These are phyloP conservation scores for Lanius collurio DNA, from an alignment of 2,113 vertebrate genomes.

Conservation along the genomic window DNA sequence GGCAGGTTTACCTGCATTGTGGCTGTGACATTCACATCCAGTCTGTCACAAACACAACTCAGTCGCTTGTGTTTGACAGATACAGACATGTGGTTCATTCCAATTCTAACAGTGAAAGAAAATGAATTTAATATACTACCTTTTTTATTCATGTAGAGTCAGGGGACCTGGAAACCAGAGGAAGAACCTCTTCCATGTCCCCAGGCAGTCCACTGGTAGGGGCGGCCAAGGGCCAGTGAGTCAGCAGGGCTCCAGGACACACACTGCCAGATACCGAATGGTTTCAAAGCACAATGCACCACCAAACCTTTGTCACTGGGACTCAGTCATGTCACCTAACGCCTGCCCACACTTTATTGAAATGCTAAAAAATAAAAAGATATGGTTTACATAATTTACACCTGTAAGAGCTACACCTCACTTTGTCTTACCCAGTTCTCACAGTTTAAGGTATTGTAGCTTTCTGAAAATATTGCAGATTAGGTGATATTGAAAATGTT, in stretches of 20 bases:
- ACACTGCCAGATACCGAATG: accelerated
- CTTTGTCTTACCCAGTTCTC: background rate
- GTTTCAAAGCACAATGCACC: background rate
- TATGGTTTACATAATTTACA: background rate
- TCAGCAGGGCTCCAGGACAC: too few relatives aligned
- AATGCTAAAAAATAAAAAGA: background rate
- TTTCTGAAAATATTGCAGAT: background rate
- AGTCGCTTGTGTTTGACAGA: background rate
- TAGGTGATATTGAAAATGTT: background rate
- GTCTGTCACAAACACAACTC: accelerated
- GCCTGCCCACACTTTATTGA: background rate
- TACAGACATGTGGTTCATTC: background rate
- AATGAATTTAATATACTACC: background rate
- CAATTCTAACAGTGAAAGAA: background rate
- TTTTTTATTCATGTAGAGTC: background rate
- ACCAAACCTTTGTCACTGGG: accelerated
- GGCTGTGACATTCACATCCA: background rate
- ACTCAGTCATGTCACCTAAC: background rate
- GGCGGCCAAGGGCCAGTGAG: background rate
- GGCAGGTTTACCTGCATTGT: background rate
- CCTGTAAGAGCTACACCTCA: background rate
- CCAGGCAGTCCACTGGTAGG: background rate
- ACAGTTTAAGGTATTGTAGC: background rate
- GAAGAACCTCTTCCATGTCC: background rate
- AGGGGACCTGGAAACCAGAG: background rate